phyloP scores from a whole-genome alignment of 2,113 vertebrate species.

The Anarrhichthys ocellatus region DNA sequence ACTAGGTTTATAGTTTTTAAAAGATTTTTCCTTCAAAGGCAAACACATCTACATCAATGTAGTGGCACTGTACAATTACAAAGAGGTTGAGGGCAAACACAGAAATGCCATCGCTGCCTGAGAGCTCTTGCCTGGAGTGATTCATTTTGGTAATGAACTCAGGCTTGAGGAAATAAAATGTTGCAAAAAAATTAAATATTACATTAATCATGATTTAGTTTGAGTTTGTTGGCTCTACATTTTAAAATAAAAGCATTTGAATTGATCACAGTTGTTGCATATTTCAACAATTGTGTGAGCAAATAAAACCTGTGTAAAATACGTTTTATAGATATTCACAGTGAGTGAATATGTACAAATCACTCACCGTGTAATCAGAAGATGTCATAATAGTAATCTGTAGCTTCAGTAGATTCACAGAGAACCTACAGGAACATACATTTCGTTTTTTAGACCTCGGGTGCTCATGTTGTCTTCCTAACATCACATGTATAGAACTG shows the following conservation, averaged over 20 bases:
- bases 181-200: conserved; percentile 39
- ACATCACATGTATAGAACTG: conserved; percentile 61
- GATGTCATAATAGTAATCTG: not conserved
- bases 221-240: not conserved
- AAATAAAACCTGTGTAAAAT: not conserved
- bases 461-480: conserved; percentile 46
- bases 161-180: conserved; percentile 35
- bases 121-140: conserved; percentile 31
- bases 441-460: conserved; percentile 29
- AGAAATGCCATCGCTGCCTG: conserved; percentile 56
- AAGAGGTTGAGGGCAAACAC: conserved; percentile 55
- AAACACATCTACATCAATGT: conserved; percentile 80
- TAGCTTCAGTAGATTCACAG: not conserved
- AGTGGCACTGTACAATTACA: conserved; percentile 73
- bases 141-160: conserved; percentile 46
- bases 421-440: conserved; percentile 3
- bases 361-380: conserved; percentile 8
- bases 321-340: too few species aligned
- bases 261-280: not conserved
- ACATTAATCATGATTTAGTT: conserved; percentile 16
- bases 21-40: conserved; percentile 73
- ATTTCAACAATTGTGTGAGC: not conserved
- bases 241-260: not conserved
- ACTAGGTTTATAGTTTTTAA: conserved; percentile 78
- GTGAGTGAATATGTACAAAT: not conserved